Conservation (phyloP, 2,113 vertebrate genomes). For the Monopterus albus region DNA sequence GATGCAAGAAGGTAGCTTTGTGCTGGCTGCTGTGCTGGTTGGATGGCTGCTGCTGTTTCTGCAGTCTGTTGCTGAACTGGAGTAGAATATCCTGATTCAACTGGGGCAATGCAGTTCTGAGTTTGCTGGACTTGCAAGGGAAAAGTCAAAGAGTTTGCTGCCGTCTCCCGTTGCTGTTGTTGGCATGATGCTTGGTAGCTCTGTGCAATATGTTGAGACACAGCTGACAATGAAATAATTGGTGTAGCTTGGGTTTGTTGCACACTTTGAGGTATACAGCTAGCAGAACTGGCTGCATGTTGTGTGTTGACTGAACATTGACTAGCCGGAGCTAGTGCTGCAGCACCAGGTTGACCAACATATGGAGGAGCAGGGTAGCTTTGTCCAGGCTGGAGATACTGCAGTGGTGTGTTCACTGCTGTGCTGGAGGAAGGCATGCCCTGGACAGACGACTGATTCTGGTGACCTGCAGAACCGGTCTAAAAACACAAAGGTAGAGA, state of each 20-base stretch:
- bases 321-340: conserved; percentile 40
- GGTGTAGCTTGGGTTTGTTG: conserved; percentile 53
- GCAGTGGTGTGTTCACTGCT: conserved; percentile 48
- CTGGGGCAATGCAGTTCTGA: conserved; percentile 41
- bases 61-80: conserved; percentile 46
- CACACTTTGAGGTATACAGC: conserved; percentile 37
- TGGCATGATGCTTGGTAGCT: conserved; percentile 58
- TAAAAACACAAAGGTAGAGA: conserved; percentile 51
- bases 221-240: conserved; percentile 38
- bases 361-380: conserved; percentile 62
- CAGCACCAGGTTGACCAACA: conserved; percentile 29
- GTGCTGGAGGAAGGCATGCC: conserved; percentile 61
- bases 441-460: conserved; percentile 60
- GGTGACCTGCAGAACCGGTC: conserved; percentile 62
- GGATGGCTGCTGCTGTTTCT: conserved; percentile 15
- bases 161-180: conserved; percentile 55
- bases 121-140: conserved; percentile 52
- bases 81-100: conserved; percentile 48
- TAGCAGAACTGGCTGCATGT: conserved; percentile 62
- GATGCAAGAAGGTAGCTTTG: conserved; percentile 54
- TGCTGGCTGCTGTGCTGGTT: conserved; percentile 56
- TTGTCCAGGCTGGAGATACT: conserved; percentile 65
- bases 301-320: conserved; percentile 79
- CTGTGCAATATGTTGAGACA: conserved; percentile 63
- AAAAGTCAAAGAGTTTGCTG: conserved; percentile 40